Base-by-base conservation (phyloP, 92 coral and sea anemone genomes). In the Epizoanthus rinbou region DNA sequence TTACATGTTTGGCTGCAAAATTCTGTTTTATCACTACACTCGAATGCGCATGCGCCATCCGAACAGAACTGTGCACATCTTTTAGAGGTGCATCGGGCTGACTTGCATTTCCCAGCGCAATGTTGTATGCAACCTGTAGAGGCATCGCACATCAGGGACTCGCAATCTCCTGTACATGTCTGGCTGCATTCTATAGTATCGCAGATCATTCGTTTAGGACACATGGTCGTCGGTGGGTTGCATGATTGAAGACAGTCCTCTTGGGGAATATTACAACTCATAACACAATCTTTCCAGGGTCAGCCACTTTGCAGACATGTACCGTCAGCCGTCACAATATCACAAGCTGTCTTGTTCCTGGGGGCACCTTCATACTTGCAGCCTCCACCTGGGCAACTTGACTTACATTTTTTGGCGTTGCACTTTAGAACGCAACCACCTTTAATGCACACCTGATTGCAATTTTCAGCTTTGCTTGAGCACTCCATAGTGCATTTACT, bases 351-450 rank as follows among this genome's bases (percentile, higher is more conserved):
- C 58, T 53, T 53, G 4, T 53, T 53, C 58, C 58, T 53, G 19
- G 60, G 60, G 17, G 17, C 60, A 4, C 43, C 43, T 37, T 37
- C 43, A 6, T 37, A 37, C 43, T 37, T 37, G 43, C 43, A 37
- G 43, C 87, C 87, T 15, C 81, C 79, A 24, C 63, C 73, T 15
- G 71, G 16, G 63, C 87, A 84, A n/a, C 56, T 73, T 31, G 62
- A 19, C 41, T 0, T 0, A 59, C 87, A 84, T 2, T 58, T 0
- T 43, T 73, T 84, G 52, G 87, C 87, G 2, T 57, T 73, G 71
- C 87, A 84, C 50, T 84, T 84, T 41, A 84, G 73, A 0, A 33
- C 63, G 41, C 87, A 84, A 72, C 80, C 43, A 6, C 43, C 43
- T 37, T 63, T 23, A 28, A 5, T 22, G 25, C 87, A 85, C 28